Conservation (phyloP, 2,888 invertebrate species). For the Ophraella communa region DNA sequence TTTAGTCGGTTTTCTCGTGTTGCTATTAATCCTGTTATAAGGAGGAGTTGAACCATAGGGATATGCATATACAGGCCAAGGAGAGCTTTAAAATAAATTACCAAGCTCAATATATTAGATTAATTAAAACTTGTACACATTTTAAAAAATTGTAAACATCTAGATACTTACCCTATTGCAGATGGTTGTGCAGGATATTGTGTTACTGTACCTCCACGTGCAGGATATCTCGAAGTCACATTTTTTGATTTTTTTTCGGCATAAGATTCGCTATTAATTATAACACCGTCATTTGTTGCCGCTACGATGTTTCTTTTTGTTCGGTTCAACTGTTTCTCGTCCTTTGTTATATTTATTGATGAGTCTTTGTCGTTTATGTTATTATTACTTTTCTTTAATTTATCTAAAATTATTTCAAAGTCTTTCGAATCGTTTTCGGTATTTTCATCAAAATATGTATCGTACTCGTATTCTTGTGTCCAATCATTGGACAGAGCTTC, state of each 20-base stretch:
- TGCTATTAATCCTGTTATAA: background rate
- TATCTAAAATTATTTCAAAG: background rate
- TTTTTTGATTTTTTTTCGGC: conserved; percentile 45
- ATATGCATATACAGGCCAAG: conserved; percentile 24
- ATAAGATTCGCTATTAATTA: conserved; percentile 56
- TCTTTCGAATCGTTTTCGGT: conserved; percentile 11
- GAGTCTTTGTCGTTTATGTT: background rate
- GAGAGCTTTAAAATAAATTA: conserved; percentile 10
- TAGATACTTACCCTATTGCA: conserved; percentile 25
- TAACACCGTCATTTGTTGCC: conserved; percentile 53
- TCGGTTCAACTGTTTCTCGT: conserved; percentile 43
- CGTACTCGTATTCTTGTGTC: conserved; percentile 18
- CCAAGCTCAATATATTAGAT: background rate
- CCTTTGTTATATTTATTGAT: conserved; percentile 30
- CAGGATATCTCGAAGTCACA: conserved; percentile 28
- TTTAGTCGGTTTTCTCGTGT: conserved; percentile 14
- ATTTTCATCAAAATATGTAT: conserved; percentile 5
- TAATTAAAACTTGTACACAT: no score
- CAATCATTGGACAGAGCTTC: conserved; percentile 1
- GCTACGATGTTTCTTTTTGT: conserved; percentile 56
- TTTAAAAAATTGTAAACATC: no score
- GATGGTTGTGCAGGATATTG: conserved; percentile 28
- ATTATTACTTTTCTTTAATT: background rate
- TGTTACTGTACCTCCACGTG: conserved; percentile 25
- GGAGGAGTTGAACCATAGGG: conserved; percentile 14